These are phyloP conservation scores for Trichacis sp. DNA, from an alignment of 2,888 invertebrate genomes.

Conservation along the genomic window DNA sequence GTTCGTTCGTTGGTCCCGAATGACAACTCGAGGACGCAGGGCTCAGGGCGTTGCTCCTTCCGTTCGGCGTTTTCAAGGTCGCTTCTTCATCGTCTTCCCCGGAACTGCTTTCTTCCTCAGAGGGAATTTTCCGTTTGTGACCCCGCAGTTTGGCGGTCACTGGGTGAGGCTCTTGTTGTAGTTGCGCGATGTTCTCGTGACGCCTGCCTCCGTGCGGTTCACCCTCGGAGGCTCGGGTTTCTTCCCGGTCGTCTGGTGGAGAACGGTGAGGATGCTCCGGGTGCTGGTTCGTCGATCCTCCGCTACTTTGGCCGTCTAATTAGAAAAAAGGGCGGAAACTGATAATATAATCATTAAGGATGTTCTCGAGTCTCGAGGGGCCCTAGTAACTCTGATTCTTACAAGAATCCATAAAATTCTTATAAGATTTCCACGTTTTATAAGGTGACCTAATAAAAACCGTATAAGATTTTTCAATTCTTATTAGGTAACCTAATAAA, in stretches of 20 bases:
- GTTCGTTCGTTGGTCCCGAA: slow-evolving; percentile 70
- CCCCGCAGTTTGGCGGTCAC: slow-evolving; percentile 67
- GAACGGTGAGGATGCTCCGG: slow-evolving; percentile 69
- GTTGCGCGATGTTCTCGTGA: slow-evolving; percentile 71
- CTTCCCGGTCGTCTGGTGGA: slow-evolving; percentile 69
- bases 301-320: slow-evolving; percentile 72
- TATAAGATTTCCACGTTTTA: too few relatives aligned
- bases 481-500: too few relatives aligned
- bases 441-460: too few relatives aligned
- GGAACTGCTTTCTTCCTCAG: slow-evolving; percentile 69
- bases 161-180: slow-evolving; percentile 66
- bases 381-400: too few relatives aligned
- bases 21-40: slow-evolving; percentile 74
- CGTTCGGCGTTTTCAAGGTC: slow-evolving; percentile 67
- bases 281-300: slow-evolving; percentile 71
- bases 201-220: slow-evolving; percentile 72
- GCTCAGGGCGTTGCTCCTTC: slow-evolving; percentile 71
- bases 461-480: too few relatives aligned
- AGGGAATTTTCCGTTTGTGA: slow-evolving; percentile 74
- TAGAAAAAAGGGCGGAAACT: too few relatives aligned
- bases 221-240: slow-evolving; percentile 70
- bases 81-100: slow-evolving; percentile 71
- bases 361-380: too few relatives aligned
- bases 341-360: too few relatives aligned
- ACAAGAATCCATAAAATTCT: too few relatives aligned